Percentiles rank a stretch among this genome's conserved stretches.
These are phyloP conservation scores for Lapara coniferarum DNA, from an alignment of 2,888 invertebrate species.

Conservation along the genomic window DNA sequence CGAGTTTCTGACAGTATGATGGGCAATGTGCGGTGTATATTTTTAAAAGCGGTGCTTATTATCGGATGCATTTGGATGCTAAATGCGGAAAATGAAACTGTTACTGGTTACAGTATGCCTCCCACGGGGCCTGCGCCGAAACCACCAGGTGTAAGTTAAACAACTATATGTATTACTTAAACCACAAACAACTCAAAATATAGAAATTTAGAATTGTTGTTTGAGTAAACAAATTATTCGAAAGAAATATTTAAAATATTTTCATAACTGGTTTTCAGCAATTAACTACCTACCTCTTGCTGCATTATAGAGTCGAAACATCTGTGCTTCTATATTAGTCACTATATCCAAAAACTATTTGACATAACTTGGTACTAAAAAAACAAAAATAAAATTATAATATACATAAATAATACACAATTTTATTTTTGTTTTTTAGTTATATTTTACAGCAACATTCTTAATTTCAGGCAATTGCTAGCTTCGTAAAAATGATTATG, in stretches of 20 bases:
- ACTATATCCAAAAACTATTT: too few species aligned
- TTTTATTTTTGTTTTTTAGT: background rate
- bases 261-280: too few species aligned
- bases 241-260: background rate
- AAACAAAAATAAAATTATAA: too few species aligned
- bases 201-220: constrained; percentile 2
- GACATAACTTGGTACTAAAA: too few species aligned
- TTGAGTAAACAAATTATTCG: background rate
- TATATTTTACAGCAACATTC: background rate
- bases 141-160: constrained; percentile 26
- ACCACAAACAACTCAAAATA: background rate
- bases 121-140: constrained; percentile 15
- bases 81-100: constrained; percentile 22
- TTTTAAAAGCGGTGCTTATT: constrained; percentile 8
- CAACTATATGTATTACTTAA: background rate
- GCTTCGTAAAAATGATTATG: constrained; percentile 59
- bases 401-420: too few species aligned
- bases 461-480: constrained; percentile 53
- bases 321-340: too few species aligned
- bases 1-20: constrained; percentile 3
- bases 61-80: background rate
- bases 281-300: background rate
- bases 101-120: background rate
- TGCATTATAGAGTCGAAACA: background rate
- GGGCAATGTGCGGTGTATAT: constrained; percentile 2